Evolutionary conservation across 2,888 invertebrate species (phyloP).

Genomic region (Cenopis cana): DNA sequence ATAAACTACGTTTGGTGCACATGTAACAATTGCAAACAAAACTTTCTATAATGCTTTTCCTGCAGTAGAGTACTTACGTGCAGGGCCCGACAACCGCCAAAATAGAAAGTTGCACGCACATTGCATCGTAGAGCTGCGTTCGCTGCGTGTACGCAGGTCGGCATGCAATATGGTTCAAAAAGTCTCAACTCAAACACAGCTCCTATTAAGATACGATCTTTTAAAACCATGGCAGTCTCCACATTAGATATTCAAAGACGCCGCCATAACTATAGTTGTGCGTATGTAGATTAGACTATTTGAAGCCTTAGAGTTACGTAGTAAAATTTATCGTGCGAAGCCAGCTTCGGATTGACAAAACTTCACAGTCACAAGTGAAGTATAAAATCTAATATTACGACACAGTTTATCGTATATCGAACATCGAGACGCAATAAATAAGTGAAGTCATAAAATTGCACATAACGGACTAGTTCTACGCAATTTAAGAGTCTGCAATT

Average conservation of each 20-base stretch:
- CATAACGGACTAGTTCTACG: conserved; percentile 46
- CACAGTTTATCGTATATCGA: conserved; percentile 13
- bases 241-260: conserved; percentile 28
- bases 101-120: conserved; percentile 79
- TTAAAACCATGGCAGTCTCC: background rate
- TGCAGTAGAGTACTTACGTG: conserved; percentile 55
- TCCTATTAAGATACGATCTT: background rate
- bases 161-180: background rate
- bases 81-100: conserved; percentile 55
- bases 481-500: conserved; percentile 49
- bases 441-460: conserved; percentile 51
- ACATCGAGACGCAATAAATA: conserved; percentile 38
- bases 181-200: background rate
- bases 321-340: background rate
- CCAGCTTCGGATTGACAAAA: background rate
- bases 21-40: conserved; percentile 53
- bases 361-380: background rate
- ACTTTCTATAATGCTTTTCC: conserved; percentile 74
- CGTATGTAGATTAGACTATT: background rate
- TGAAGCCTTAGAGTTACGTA: conserved; percentile 3
- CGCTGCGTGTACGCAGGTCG: conserved; percentile 14
- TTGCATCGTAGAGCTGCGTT: conserved; percentile 60
- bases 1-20: conserved; percentile 11
- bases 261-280: conserved; percentile 12
- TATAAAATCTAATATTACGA: conserved; percentile 27